phyloP scores from a whole-genome alignment of 1,140 invertebrate genomes.

The Harpegnathos saltator region DNA sequence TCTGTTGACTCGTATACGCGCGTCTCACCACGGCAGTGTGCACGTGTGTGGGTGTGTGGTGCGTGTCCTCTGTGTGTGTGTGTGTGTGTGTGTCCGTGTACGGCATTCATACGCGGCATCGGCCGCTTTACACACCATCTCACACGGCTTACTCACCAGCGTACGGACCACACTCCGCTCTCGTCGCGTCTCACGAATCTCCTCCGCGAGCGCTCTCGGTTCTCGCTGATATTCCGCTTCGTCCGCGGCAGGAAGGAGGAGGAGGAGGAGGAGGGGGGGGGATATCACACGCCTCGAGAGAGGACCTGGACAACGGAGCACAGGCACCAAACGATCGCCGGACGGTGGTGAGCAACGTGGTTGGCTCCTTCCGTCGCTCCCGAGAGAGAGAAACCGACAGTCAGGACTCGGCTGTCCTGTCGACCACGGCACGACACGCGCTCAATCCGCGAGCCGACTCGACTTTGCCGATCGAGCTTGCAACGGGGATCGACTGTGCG shows the following conservation, averaged over 20 bases:
- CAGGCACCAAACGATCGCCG: slow-evolving; percentile 72
- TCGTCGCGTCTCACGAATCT: slow-evolving; percentile 73
- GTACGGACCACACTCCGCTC: slow-evolving; percentile 70
- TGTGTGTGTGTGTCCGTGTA: slow-evolving; percentile 44
- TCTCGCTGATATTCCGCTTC: slow-evolving; percentile 71
- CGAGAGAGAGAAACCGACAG: slow-evolving; percentile 66
- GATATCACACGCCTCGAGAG: slow-evolving; percentile 74
- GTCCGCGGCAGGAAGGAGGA: slow-evolving; percentile 40
- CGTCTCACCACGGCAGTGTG: slow-evolving; percentile 20
- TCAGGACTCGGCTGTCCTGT: slow-evolving; percentile 81
- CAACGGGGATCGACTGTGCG: not conserved
- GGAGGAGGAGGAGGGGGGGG: slow-evolving; percentile 49
- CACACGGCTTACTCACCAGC: slow-evolving; percentile 80
- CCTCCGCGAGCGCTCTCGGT: slow-evolving; percentile 68
- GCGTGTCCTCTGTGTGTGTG: slow-evolving; percentile 35
- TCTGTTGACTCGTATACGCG: slow-evolving; percentile 29
- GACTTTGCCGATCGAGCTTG: slow-evolving; percentile 1
- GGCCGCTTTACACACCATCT: slow-evolving; percentile 64
- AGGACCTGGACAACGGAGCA: slow-evolving; percentile 72
- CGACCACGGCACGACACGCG: slow-evolving; percentile 64
- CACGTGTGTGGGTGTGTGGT: slow-evolving; percentile 33
- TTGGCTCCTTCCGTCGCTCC: slow-evolving; percentile 70
- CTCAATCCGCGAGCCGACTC: not conserved
- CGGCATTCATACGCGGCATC: slow-evolving; percentile 46
- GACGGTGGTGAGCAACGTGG: slow-evolving; percentile 74